Evolutionary conservation across 2,113 vertebrate species (phyloP), one percentile per base, ranked within the genome.

Genomic region (Ciconia boyciana): DNA sequence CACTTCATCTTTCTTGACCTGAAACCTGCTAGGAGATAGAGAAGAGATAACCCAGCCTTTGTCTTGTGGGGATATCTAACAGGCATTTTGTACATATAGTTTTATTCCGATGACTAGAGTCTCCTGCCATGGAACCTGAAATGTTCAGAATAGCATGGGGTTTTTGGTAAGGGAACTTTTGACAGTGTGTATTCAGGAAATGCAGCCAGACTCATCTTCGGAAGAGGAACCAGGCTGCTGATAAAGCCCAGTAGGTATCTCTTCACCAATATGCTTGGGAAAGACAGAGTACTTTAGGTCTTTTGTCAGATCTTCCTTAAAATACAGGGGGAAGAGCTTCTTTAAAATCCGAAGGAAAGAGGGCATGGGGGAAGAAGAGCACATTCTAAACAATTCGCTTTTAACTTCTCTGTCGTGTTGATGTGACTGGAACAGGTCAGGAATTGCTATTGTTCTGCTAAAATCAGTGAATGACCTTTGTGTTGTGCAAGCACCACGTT

Each of bases 131-230:
- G 29, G 43, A 13, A 52, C 16, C 12, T 32, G 49, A 66, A 55
- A 34, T 18, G 17, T 49, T 57, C 36, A 91, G 46, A 29, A 43
- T 11, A 68, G 4, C 1, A 3, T 3, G 18, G 26, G 14, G 2
- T 3, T 90, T 97, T 95, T 93, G 89, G 93, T 94, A 86, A 92
- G 61, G 51, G 12, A 83, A 32, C 28, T 66, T 87, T 20, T 22
- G 52, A 18, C 74, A 66, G 97, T 96, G 96, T 69, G 57, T 62
- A 74, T 32, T 83, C 78, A 87, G 75, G 31, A 21, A 1, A 0
- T 3, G 1, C 34, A 29, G 7, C 3, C 11, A 22, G 5, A 29
- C 20, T 93, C 36, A 41, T 6, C 48, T 96, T 92, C 1, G 75
- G 96, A 41, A 82, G 46, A 5, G 89, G 93, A 71, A 95, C 78